Evolutionary conservation across 2,888 invertebrate species (phyloP).

Genomic region (Leptinotarsa tumamoca): DNA sequence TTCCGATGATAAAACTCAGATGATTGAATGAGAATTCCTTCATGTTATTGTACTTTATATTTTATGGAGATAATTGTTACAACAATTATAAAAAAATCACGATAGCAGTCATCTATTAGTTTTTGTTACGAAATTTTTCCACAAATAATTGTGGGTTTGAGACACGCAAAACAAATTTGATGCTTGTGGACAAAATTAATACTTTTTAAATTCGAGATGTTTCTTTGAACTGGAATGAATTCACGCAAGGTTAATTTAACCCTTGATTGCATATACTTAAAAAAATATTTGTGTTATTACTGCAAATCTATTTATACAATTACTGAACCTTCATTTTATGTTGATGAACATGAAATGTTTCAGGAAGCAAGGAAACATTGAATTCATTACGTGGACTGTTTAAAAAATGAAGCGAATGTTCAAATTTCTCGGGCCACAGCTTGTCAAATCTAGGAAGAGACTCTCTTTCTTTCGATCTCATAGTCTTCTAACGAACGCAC

Average conservation of each 20-base stretch:
- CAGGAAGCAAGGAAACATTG: no score
- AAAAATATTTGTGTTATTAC: neutral
- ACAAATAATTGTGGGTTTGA: neutral
- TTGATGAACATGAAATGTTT: neutral
- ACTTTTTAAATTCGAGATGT: neutral
- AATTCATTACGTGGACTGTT: no score
- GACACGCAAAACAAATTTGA: constrained; percentile 1
- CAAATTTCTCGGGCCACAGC: no score
- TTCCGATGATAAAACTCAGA: neutral
- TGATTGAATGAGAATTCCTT: neutral
- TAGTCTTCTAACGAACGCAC: no score
- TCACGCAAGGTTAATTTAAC: neutral
- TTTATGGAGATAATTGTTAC: neutral
- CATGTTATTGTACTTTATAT: neutral
- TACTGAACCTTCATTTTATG: neutral
- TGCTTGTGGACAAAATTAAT: neutral
- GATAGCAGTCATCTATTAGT: neutral
- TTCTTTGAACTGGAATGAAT: neutral
- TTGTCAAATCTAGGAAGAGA: no score
- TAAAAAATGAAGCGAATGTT: no score
- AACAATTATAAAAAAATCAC: neutral
- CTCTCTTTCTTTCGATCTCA: no score
- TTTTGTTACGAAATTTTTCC: neutral
- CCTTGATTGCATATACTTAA: neutral
- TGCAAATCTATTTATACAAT: neutral